Evolutionary conservation across 2,888 invertebrate species (phyloP), one percentile per base, ranked within the genome.

Genomic region (Papilio demoleus): DNA sequence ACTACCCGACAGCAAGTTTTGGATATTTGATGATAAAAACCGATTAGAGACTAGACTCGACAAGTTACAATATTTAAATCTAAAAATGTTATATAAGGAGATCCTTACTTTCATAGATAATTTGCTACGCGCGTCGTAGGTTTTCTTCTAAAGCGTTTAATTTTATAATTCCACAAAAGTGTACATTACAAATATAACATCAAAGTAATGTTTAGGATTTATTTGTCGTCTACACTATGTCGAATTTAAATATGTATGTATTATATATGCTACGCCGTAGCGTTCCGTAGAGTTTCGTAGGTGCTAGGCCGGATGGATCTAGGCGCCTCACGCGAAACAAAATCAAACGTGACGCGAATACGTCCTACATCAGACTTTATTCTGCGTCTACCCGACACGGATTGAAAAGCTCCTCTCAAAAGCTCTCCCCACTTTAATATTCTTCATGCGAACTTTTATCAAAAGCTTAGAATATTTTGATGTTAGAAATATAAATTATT

Each of bases 331-430:
- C 38, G 19, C 42, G 59, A 65, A 65, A 42, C 34, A 65, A 45
- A 45, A 65, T 65, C 65, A 56, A 27, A 65, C 58, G 65, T 59
- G 65, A 59, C 65, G 31, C 9, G 59, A 65, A 59, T 59, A 53
- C 64, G 19, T 58, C 40, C 19, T 19, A 59, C 59, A 34, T 65
- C 22, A 59, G 42, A 65, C 58, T 65, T 65, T 65, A 65, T 59
- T 59, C 42, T 42, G 56, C 58, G 34, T 65, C 65, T 45, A 19
- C 24, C 40, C 56, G 38, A 12, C 65, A 19, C 2, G 40, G 56
- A 42, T 58, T 42, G 56, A 40, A 45, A 56, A 47, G 27, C 24
- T 42, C 8, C 11, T 40, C 17, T 27, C 40, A n/a, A 27, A 56
- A 56, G 53, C 31, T 19, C 11, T n/a, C 36, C 19, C 31, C 56